phyloP scores from a whole-genome alignment of 2,888 invertebrate species.

The Hydroisotoma schaefferi region DNA sequence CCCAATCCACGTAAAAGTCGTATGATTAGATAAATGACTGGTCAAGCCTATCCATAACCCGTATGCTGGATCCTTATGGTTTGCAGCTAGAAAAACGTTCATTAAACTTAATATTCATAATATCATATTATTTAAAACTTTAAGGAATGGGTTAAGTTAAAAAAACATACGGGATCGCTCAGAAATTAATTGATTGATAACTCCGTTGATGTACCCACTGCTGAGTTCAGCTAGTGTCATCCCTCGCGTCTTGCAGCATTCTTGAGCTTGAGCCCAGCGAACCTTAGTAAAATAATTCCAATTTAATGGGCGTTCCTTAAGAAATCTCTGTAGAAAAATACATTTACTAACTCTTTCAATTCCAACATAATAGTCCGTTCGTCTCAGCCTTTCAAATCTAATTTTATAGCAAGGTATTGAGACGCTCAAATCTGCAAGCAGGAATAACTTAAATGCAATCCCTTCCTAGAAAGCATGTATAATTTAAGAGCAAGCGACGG shows the following conservation, averaged over 20 bases:
- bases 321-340: background rate
- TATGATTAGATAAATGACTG: conserved; percentile 5
- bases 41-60: conserved; percentile 10
- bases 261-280: conserved; percentile 6
- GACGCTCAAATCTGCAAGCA: background rate
- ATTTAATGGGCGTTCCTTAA: background rate
- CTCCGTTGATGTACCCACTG: background rate
- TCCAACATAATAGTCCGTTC: background rate
- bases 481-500: too few relatives aligned
- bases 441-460: too few relatives aligned
- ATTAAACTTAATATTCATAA: background rate
- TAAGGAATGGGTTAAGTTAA: background rate
- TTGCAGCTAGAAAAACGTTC: background rate
- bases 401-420: background rate
- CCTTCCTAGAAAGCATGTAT: too few relatives aligned
- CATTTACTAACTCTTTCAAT: background rate
- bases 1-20: conserved; percentile 2
- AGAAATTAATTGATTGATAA: background rate
- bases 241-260: background rate
- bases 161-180: background rate
- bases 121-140: background rate
- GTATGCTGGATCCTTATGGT: background rate
- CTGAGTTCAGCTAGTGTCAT: background rate
- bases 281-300: background rate
- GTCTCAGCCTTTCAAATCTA: background rate